Base-by-base conservation (phyloP, 1,140 invertebrate genomes). In the Bombus difficillimus region DNA sequence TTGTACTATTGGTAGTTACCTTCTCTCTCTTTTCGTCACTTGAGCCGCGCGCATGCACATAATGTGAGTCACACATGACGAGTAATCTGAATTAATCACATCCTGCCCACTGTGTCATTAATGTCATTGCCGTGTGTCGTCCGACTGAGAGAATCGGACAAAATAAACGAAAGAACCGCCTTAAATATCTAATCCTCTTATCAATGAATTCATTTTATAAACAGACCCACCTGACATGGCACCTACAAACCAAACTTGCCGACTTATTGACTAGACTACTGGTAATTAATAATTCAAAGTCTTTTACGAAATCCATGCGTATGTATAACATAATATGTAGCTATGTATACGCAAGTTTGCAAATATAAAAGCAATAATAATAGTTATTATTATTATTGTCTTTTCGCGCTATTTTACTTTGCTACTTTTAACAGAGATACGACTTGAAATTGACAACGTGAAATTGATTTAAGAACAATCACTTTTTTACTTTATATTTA, bases 11-110 rank as follows among this genome's bases (percentile, higher is more conserved):
- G 81, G 77, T 62, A 83, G 81, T 87, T 81, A 83, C 86, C 86
- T 87, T 86, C 85, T 79, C 77, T 83, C 81, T 74, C 79, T 85
- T 89, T 83, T 75, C 53, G 86, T 83, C 83, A 75, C 84, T 77
- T 73, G 88, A 88, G 79, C 85, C 82, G 83, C 68, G 84, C 80
- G 81, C 88, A 66, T 32, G 66, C 76, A 43, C 83, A 83, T 93
- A 93, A 93, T 93, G 92, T 95, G 94, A 95, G 90, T 95, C 94
- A 94, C 92, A 93, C 87, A 92, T 90, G 88, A 71, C 77, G 91
- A 92, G 91, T 93, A 92, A 93, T 93, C 93, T 94, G 93, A 95
- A 95, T 95, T 94, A 92, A 93, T 93, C 91, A 92, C 93, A 94
- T 95, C 94, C 94, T 95, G 94, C 92, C 91, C 92, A 90, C 86